Evolutionary conservation across 2,888 invertebrate genomes (phyloP).

Genomic region (Antheraea yamamai): DNA sequence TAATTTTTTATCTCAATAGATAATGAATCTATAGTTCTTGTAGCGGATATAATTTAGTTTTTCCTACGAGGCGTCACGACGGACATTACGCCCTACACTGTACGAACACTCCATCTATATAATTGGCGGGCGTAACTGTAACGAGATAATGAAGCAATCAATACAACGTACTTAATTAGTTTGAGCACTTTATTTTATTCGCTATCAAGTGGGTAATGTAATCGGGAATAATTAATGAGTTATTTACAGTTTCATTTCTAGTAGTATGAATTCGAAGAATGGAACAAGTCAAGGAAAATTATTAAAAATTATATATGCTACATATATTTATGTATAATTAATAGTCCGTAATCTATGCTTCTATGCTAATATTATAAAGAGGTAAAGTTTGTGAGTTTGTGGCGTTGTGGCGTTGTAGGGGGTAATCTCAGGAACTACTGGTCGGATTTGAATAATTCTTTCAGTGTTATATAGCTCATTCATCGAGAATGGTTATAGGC

Average conservation of each 20-base stretch:
- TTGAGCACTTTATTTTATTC: slow-evolving; percentile 10
- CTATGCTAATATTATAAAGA: no score
- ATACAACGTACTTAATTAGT: slow-evolving; percentile 13
- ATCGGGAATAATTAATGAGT: slow-evolving; percentile 4
- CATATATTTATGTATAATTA: no score
- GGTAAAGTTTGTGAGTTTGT: no score
- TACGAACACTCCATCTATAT: slow-evolving; percentile 4
- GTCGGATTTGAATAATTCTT: no score
- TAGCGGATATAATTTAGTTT: slow-evolving; percentile 1
- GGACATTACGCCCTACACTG: background rate
- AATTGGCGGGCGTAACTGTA: slow-evolving; percentile 15
- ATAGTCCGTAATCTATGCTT: no score
- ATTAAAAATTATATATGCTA: no score
- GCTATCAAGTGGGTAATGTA: background rate
- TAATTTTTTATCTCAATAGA: slow-evolving; percentile 1
- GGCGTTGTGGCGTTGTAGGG: no score
- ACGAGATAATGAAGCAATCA: slow-evolving; percentile 18
- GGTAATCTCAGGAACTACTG: no score
- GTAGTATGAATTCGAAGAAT: background rate
- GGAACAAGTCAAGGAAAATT: no score
- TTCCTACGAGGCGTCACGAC: background rate
- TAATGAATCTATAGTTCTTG: slow-evolving; percentile 1
- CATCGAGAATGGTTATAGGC: no score
- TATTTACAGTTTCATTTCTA: background rate
- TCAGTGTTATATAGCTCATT: no score